Percentiles rank a stretch among this genome's conserved stretches.
Evolutionary conservation across 2,113 vertebrate genomes (phyloP).

Genomic region (Puma concolor): DNA sequence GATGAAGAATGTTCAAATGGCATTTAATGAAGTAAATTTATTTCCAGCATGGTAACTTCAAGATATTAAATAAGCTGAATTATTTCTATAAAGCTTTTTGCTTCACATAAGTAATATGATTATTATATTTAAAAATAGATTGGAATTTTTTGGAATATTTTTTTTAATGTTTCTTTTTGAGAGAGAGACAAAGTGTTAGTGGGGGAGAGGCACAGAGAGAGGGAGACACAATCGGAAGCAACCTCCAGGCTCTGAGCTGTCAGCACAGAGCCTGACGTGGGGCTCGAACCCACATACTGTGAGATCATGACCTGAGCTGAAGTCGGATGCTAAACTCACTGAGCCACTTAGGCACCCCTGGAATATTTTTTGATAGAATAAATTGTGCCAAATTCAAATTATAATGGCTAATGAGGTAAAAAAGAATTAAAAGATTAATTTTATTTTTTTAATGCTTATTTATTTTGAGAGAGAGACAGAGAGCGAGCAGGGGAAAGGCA

Average conservation of each 20-base stretch:
- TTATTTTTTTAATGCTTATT: background rate
- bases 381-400: background rate
- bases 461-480: no score
- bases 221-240: no score
- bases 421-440: background rate
- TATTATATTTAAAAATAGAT: background rate
- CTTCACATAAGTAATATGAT: background rate
- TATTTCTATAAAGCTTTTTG: background rate
- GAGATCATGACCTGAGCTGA: no score
- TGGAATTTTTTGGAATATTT: background rate
- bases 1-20: background rate
- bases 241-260: no score
- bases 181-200: no score
- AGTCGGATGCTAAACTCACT: no score
- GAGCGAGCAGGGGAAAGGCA: no score
- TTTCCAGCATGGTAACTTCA: background rate
- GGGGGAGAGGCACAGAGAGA: no score
- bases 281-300: no score
- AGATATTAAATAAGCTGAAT: background rate
- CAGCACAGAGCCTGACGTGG: no score
- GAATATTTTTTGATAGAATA: background rate
- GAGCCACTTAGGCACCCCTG: no score
- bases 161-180: no score
- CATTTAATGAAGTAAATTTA: background rate
- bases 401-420: background rate